phyloP scores from a whole-genome alignment of 1,140 invertebrate species.

The Zaprionus lachaisei region DNA sequence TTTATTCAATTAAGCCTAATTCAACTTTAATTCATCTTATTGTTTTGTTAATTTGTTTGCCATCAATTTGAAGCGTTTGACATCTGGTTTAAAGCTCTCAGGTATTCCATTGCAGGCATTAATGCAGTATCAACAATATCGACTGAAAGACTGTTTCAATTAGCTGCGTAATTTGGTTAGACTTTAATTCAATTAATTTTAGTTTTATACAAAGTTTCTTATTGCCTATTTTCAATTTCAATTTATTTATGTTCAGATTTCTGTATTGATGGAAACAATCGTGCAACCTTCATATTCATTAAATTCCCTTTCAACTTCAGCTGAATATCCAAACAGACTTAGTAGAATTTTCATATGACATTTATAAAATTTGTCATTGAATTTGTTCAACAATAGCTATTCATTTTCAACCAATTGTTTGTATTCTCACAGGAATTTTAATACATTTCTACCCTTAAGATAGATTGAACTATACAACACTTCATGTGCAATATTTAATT shows the following conservation, averaged over 20 bases:
- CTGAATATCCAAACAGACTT: too few relatives aligned
- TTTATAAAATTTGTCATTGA: too few relatives aligned
- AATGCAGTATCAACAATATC: neutral
- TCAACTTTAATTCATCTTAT: conserved; percentile 10
- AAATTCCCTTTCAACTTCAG: too few relatives aligned
- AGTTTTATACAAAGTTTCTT: neutral
- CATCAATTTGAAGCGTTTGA: conserved; percentile 14
- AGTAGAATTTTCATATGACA: too few relatives aligned
- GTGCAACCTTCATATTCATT: too few relatives aligned
- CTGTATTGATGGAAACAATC: too few relatives aligned
- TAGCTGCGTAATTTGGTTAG: neutral
- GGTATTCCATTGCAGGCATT: neutral
- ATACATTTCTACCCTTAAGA: too few relatives aligned
- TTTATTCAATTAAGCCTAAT: neutral
- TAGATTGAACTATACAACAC: too few relatives aligned
- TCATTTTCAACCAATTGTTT: too few relatives aligned
- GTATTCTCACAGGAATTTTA: too few relatives aligned
- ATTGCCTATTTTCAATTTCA: neutral
- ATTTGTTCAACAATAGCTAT: too few relatives aligned
- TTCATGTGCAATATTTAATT: too few relatives aligned
- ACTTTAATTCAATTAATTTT: conserved; percentile 4
- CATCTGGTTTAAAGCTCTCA: neutral
- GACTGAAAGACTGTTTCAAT: neutral
- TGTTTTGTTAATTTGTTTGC: conserved; percentile 7
- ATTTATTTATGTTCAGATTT: neutral